Evolutionary conservation across 2,797 vertebrate species (phyloP).

Genomic region (Falco novaeseelandiae): DNA sequence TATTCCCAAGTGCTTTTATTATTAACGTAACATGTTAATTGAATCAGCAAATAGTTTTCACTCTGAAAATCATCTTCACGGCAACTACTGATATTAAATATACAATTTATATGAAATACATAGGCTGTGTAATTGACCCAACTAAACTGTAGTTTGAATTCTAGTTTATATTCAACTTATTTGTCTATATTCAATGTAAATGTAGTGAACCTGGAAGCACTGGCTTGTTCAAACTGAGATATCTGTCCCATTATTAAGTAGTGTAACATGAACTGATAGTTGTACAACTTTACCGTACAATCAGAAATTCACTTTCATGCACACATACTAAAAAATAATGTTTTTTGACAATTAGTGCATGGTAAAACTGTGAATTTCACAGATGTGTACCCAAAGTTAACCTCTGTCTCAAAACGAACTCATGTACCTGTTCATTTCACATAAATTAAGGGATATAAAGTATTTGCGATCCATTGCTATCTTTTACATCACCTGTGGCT

Average conservation of each 20-base stretch:
- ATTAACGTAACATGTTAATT: constrained; percentile 28
- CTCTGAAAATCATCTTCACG: constrained; percentile 7
- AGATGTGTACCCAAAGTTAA: not conserved
- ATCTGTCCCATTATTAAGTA: not conserved
- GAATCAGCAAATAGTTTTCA: constrained; percentile 40
- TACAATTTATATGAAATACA: not conserved
- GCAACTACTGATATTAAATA: not conserved
- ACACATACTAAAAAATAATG: not conserved
- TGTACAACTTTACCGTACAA: not conserved
- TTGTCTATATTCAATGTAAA: not conserved
- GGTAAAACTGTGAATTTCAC: not conserved
- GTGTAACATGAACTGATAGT: not conserved
- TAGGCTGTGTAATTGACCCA: not conserved
- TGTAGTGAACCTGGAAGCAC: not conserved
- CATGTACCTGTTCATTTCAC: not conserved
- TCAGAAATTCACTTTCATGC: not conserved
- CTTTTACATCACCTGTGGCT: not conserved
- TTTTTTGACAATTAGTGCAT: not conserved
- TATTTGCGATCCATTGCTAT: fast-evolving
- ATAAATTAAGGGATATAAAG: not conserved
- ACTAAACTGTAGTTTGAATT: not conserved
- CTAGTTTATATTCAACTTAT: not conserved
- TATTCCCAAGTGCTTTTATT: constrained; percentile 6
- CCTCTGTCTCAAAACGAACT: not conserved
- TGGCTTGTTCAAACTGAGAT: not conserved